These are phyloP conservation scores for Plebejus anna DNA, from an alignment of 2,888 invertebrate genomes.

Conservation along the genomic window DNA sequence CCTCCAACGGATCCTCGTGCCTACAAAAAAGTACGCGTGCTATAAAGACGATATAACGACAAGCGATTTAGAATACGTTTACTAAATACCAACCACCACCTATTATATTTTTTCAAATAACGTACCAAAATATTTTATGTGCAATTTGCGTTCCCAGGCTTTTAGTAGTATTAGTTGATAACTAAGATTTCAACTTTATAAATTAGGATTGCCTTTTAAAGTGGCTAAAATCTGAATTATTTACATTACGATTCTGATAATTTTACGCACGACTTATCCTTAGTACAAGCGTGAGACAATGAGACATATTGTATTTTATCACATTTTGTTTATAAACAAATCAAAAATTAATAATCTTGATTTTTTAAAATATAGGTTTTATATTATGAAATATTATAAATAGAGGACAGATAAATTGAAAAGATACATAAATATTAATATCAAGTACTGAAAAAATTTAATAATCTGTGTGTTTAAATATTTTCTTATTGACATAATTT, in stretches of 20 bases:
- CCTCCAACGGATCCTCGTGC: slow-evolving; percentile 91
- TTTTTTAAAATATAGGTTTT: not conserved
- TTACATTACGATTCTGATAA: not conserved
- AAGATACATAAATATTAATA: not conserved
- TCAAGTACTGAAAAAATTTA: not conserved
- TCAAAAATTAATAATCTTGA: not conserved
- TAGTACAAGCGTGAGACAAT: not conserved
- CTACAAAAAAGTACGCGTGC: slow-evolving; percentile 60
- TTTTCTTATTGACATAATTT: not conserved
- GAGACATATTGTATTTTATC: not conserved
- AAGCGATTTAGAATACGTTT: not conserved
- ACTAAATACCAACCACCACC: not conserved
- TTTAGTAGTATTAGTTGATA: no score
- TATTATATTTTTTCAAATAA: no score
- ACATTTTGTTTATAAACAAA: not conserved
- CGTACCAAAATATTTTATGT: no score
- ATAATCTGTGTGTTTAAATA: not conserved
- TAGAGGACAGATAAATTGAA: not conserved
- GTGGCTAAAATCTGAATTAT: no score
- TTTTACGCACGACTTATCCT: not conserved
- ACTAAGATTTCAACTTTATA: no score
- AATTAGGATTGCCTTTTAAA: no score
- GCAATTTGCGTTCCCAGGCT: no score
- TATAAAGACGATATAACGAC: not conserved
- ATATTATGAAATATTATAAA: not conserved